Evolutionary conservation across 2,797 vertebrate species (phyloP).

Genomic region (Hapalemur alaotrensis): DNA sequence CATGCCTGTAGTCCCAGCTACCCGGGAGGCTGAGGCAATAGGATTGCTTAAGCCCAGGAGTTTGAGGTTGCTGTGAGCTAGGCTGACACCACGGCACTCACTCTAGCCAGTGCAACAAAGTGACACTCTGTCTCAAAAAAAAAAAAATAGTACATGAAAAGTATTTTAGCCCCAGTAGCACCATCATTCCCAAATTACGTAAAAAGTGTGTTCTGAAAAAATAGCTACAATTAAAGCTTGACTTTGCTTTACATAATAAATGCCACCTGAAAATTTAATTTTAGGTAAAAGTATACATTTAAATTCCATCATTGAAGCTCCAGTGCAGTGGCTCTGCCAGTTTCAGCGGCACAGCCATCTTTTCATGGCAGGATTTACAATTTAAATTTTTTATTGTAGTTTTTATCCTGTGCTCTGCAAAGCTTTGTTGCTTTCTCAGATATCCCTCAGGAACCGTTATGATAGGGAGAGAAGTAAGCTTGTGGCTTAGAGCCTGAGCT

Average conservation of each 20-base stretch:
- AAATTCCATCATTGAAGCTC: not conserved
- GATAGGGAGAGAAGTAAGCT: not conserved
- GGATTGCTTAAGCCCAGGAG: too few relatives aligned
- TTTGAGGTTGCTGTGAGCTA: too few relatives aligned
- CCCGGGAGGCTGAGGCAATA: too few relatives aligned
- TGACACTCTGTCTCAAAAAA: too few relatives aligned
- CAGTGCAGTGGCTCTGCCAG: not conserved
- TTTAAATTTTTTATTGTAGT: not conserved
- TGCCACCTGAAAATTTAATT: not conserved
- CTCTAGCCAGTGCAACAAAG: too few relatives aligned
- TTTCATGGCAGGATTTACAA: not conserved
- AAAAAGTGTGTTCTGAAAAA: not conserved
- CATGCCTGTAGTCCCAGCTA: too few relatives aligned
- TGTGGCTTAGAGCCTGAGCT: not conserved
- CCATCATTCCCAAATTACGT: not conserved
- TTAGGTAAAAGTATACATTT: not conserved
- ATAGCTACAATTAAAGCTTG: not conserved
- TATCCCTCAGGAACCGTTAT: not conserved
- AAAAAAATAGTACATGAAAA: slow-evolving; percentile 48
- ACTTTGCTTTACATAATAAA: slow-evolving; percentile 16
- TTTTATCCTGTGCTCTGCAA: not conserved
- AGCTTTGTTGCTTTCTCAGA: not conserved
- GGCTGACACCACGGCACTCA: too few relatives aligned
- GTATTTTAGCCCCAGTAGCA: not conserved
- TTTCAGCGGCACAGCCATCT: not conserved